Percentiles rank a stretch among this genome's conserved stretches.
Conservation (phyloP, 2,888 invertebrate genomes). For the Lasioglossum vierecki region DNA sequence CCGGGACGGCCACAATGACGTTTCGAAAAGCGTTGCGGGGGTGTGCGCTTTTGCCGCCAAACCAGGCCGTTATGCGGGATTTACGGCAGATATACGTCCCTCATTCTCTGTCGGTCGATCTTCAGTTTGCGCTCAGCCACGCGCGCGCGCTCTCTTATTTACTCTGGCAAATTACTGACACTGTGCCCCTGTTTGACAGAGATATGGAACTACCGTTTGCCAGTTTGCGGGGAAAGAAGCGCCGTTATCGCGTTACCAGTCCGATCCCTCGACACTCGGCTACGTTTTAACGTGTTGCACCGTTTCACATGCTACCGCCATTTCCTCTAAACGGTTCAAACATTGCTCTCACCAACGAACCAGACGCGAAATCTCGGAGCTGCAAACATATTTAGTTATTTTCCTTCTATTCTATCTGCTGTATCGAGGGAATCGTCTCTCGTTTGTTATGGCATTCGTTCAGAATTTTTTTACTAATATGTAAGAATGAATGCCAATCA, state of each 20-base stretch:
- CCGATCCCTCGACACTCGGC: not conserved
- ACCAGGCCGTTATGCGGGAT: conserved; percentile 34
- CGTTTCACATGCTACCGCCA: not conserved
- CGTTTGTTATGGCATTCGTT: too few relatives aligned
- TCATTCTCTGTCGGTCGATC: not conserved
- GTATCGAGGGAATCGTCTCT: too few relatives aligned
- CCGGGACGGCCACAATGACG: conserved; percentile 37
- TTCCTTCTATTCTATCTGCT: not conserved
- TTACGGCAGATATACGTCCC: conserved; percentile 13
- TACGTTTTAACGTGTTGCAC: conserved; percentile 22
- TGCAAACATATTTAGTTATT: not conserved
- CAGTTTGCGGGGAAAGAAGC: conserved; percentile 24
- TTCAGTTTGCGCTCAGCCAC: not conserved
- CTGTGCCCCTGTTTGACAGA: conserved; percentile 10
- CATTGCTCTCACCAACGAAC: not conserved
- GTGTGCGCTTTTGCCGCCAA: conserved; percentile 25
- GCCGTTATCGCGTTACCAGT: not conserved
- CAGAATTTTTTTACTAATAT: too few relatives aligned
- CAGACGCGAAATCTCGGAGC: not conserved
- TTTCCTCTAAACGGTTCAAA: not conserved
- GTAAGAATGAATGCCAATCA: too few relatives aligned
- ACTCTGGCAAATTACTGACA: conserved; percentile 22
- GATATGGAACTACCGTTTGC: conserved; percentile 26
- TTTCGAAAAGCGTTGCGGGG: conserved; percentile 33
- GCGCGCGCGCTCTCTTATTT: conserved; percentile 19